Evolutionary conservation across 1,140 invertebrate genomes (phyloP), one percentile per base, ranked within the genome.

Genomic region (Bombus huntii): DNA sequence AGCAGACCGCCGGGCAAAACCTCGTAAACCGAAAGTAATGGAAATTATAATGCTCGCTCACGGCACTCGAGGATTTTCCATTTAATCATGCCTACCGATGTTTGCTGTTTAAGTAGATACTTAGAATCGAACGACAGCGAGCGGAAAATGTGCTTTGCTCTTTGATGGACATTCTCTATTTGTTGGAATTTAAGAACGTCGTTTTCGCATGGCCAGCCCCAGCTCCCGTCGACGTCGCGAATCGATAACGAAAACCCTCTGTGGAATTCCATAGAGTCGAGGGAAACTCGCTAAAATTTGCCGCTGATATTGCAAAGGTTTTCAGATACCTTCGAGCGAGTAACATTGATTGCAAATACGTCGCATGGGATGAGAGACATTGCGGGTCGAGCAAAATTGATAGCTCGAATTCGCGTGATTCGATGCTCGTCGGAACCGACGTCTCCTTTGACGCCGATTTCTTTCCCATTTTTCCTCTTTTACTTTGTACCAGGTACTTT

Each of bases 191-290:
- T 47, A 84, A 80, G 25, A 28, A 47, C 25, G 22, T 34, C 34
- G 31, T 85, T 85, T 53, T 34, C 78, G 47, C 57, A 59, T 85
- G 83, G 83, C 78, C 83, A 85, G 70, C 71, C 83, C 78, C 83
- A 10, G 31, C 5, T 31, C 8, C 57, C 47, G 25, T 59, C 75
- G 47, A 70, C 31, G 9, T 15, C 25, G 22, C 47, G 44, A 75
- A 47, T 84, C 39, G n/a, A 78, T n/a, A 65, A 42, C n/a, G n/a
- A 68, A 68, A 34, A 34, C 15, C 15, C 28, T 74, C 42, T 10
- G 31, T 10, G 34, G 5, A n/a, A 53, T 34, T 37, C 0, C 70
- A 12, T 22, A 5, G 13, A 42, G 25, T 28, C 39, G 57, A 10
- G 42, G 28, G 10, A 12, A 44, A 12, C 13, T 34, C 31, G 53